A percentile compares a stretch with the other conserved stretches of the same genome.
phyloP scores from a whole-genome alignment of 2,113 vertebrate species.

The Otis tarda region DNA sequence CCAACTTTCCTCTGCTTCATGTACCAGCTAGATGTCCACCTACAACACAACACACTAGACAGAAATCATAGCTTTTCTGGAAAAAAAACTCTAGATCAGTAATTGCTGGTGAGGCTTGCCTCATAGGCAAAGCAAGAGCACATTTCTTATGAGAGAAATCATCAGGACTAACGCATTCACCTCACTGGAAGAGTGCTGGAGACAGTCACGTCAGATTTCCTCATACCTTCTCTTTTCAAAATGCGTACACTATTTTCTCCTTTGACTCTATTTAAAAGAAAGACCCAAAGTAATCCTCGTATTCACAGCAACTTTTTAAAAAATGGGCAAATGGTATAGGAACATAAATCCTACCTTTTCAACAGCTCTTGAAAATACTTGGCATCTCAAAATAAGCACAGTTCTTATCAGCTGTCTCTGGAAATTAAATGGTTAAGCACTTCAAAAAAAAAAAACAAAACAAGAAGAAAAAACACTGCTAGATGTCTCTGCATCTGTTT shows the following conservation, averaged over 20 bases:
- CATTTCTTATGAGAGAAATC: fast-evolving
- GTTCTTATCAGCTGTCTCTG: background rate
- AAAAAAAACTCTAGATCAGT: background rate
- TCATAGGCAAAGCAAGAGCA: background rate
- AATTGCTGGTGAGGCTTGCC: background rate
- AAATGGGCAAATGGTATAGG: background rate
- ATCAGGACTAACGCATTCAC: background rate
- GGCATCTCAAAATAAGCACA: background rate
- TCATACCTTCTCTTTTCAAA: background rate
- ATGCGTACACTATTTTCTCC: background rate
- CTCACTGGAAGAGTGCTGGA: background rate
- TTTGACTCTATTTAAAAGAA: background rate
- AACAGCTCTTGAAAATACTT: background rate
- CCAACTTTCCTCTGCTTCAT: background rate
- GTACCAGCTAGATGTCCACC: background rate
- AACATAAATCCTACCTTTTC: background rate
- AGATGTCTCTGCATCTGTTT: background rate
- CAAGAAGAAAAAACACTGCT: background rate
- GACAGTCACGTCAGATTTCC: background rate
- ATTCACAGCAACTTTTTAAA: background rate
- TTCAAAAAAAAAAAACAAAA: background rate
- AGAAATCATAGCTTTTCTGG: background rate
- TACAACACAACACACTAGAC: background rate
- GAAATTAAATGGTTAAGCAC: background rate
- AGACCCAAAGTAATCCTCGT: background rate